A percentile compares a stretch with the other conserved stretches of the same genome.
Evolutionary conservation across 37 sponge, comb jelly and placozoan species (phyloP).

Genomic region (Aplysina aerophoba): DNA sequence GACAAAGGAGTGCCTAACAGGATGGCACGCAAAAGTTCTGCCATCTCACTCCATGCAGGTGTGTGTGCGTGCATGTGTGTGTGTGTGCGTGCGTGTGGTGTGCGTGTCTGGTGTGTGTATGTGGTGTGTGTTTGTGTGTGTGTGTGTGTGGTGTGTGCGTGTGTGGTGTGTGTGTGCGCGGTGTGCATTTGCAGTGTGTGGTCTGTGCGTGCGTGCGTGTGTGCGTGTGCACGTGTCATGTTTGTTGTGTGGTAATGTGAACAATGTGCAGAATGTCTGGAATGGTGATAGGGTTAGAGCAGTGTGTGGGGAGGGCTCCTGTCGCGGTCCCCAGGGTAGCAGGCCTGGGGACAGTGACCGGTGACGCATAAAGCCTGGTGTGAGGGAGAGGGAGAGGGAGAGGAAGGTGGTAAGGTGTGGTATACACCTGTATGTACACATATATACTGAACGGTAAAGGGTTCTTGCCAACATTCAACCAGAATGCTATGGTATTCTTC

Average conservation of each 20-base stretch:
- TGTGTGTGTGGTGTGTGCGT: background rate
- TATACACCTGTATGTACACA: background rate
- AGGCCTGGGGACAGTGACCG: background rate
- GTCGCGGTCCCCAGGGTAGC: too few species aligned
- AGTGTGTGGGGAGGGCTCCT: too few species aligned
- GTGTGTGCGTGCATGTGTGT: background rate
- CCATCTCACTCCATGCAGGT: constrained; percentile 24
- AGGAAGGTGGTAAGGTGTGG: background rate
- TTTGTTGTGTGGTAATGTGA: background rate
- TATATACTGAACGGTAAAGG: background rate
- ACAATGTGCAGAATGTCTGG: too few species aligned
- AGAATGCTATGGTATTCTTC: too few species aligned
- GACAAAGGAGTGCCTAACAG: background rate
- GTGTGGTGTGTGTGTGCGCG: background rate
- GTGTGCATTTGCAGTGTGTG: background rate
- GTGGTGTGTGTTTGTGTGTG: too few species aligned
- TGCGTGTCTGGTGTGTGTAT: background rate
- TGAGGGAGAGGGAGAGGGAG: constrained; percentile 5
- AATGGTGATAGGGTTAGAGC: too few species aligned
- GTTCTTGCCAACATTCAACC: too few species aligned
- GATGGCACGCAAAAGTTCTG: background rate
- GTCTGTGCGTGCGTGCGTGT: background rate
- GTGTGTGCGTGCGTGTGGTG: background rate
- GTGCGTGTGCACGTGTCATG: background rate
- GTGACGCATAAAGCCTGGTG: background rate